Base-by-base conservation (phyloP, 2,888 invertebrate species). In the Pomacea canaliculata region DNA sequence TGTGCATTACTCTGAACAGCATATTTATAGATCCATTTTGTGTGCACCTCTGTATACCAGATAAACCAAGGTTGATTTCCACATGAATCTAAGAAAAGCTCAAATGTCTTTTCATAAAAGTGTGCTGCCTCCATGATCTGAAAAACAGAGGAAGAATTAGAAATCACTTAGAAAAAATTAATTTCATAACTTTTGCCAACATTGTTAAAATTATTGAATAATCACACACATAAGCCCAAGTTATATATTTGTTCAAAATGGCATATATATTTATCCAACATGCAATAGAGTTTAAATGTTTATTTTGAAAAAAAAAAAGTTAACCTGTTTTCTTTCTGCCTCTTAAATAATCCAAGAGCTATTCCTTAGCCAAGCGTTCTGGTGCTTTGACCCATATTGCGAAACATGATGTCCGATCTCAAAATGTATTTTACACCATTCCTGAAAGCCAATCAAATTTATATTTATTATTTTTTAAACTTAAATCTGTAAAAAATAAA, bases 111-210 rank as follows among this genome's bases (percentile, higher is more conserved):
- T 76, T 88, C 97, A 89, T 96, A 95, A 87, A 98, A 93, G 97
- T 98, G 98, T 83, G 93, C 94, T 90, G 97, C 96, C 9, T 94
- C 93, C 81, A 89, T 95, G 94, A 27, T 94, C 94, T 0, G 95
- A 95, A 19, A 94, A 89, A 92, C 92, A 82, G 68, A 37, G 16
- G 27, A 68, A 68, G 27, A 68, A 68, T 5, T 37, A 37, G 37
- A 3, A 37, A 37, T 37, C 37, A 37, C 23, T 23, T 23, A 5
- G 9, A 68, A 46, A 19, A 37, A 68, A 12, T 7, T 4, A 46
- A 48, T 12, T 37, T 37, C 9, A 27, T 63, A 2, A 63, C 16
- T 37, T 37, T 63, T 63, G 37, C 37, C 37, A 37, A 37, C 37
- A 37, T 37, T 37, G 37, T 37, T 5, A 37, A 37, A 37, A 5